These are phyloP conservation scores for Nipponia nippon DNA, from an alignment of 2,113 vertebrate genomes.

Conservation along the genomic window DNA sequence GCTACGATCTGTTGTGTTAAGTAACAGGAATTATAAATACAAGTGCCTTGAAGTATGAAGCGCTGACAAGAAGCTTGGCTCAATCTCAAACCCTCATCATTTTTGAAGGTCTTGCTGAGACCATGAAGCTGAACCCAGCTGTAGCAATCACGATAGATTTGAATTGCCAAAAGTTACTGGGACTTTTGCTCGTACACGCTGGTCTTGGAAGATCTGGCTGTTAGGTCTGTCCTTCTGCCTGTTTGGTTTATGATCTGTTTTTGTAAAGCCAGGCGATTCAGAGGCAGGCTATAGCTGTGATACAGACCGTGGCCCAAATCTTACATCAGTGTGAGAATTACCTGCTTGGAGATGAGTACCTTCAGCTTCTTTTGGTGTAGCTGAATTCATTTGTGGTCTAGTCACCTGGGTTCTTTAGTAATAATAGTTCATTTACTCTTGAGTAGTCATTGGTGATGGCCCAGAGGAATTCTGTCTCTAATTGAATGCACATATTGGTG, in stretches of 20 bases:
- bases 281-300: not conserved
- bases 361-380: not conserved
- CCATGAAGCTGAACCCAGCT: constrained; percentile 4
- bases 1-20: constrained; percentile 73
- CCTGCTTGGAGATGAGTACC: not conserved
- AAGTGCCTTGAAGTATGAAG: constrained; percentile 76
- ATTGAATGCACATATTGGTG: not conserved
- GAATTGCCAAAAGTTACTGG: not conserved
- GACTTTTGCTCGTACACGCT: not conserved
- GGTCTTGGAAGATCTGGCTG: not conserved
- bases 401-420: not conserved
- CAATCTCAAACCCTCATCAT: not conserved
- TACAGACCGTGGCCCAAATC: not conserved
- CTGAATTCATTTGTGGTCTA: not conserved
- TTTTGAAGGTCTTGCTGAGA: not conserved
- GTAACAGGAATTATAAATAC: constrained; percentile 81
- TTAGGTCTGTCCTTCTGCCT: not conserved
- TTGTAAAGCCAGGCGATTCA: not conserved
- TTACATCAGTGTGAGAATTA: not conserved
- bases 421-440: not conserved
- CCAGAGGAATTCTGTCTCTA: not conserved
- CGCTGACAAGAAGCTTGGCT: constrained; percentile 36
- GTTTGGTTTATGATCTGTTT: not conserved
- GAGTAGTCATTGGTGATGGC: not conserved
- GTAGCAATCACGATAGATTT: not conserved